Conservation (phyloP, 2,888 invertebrate genomes). For the Metopia argyrocephala region DNA sequence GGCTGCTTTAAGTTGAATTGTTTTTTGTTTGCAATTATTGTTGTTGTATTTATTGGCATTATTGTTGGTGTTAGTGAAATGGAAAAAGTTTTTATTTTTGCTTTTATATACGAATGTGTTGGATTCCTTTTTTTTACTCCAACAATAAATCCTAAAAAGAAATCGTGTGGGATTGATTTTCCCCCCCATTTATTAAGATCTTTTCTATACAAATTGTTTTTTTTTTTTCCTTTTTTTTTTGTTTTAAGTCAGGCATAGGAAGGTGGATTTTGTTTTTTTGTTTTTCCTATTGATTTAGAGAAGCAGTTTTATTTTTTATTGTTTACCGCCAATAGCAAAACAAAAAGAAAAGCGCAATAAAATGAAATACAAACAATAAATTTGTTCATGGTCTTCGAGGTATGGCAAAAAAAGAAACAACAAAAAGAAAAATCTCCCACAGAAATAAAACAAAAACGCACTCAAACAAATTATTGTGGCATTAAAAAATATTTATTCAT, state of each 20-base stretch:
- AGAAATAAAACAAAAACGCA: constrained; percentile 18
- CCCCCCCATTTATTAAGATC: constrained; percentile 10
- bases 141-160: constrained; percentile 49
- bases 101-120: neutral
- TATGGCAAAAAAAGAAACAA: constrained; percentile 11
- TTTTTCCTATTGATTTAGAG: constrained; percentile 55
- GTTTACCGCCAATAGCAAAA: constrained; percentile 1
- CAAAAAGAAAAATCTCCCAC: constrained; percentile 9
- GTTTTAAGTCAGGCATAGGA: neutral
- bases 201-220: constrained; percentile 14
- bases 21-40: neutral
- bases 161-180: constrained; percentile 47
- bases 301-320: constrained; percentile 52
- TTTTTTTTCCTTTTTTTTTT: neutral
- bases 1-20: constrained; percentile 20
- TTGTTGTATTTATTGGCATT: constrained; percentile 12
- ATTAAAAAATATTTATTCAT: constrained; percentile 3
- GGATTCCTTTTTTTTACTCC: neutral
- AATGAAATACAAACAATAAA: constrained; percentile 53
- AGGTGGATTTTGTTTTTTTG: no score
- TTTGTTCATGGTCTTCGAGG: constrained; percentile 48
- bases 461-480: constrained; percentile 50
- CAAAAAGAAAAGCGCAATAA: constrained; percentile 13
- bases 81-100: constrained; percentile 2
- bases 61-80: neutral